Evolutionary conservation across 2,113 vertebrate species (phyloP).

Genomic region (Rafetus swinhoei): DNA sequence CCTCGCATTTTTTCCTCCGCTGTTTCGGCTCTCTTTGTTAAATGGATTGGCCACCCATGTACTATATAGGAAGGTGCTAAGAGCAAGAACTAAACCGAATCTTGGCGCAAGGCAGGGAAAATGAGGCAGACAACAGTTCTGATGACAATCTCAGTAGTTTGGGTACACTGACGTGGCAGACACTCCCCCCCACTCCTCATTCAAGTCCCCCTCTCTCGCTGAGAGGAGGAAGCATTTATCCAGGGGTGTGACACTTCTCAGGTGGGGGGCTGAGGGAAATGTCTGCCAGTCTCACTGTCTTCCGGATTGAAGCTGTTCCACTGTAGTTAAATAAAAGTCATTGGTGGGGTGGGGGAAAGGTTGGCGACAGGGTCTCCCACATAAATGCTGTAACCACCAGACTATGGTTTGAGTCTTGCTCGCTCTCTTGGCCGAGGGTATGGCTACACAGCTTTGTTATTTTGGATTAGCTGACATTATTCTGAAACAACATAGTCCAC

Average conservation of each 20-base stretch:
- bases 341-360: neutral
- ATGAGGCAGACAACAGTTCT: too few species aligned
- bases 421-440: too few species aligned
- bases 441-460: too few species aligned
- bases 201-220: neutral
- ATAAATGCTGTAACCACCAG: neutral
- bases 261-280: neutral
- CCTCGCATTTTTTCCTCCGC: too few species aligned
- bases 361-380: neutral
- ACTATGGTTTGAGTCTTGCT: neutral
- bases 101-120: neutral
- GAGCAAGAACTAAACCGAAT: neutral
- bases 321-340: neutral
- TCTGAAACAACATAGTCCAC: too few species aligned
- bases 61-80: neutral
- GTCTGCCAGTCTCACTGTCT: too few species aligned
- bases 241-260: neutral
- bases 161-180: neutral
- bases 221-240: neutral
- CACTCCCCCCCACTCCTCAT: accelerated
- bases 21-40: too few species aligned
- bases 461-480: too few species aligned
- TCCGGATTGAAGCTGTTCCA: neutral
- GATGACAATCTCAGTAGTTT: neutral
- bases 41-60: neutral